These are phyloP conservation scores for Tricholaema leucomelas DNA, from an alignment of 2,113 vertebrate genomes.

Conservation along the genomic window DNA sequence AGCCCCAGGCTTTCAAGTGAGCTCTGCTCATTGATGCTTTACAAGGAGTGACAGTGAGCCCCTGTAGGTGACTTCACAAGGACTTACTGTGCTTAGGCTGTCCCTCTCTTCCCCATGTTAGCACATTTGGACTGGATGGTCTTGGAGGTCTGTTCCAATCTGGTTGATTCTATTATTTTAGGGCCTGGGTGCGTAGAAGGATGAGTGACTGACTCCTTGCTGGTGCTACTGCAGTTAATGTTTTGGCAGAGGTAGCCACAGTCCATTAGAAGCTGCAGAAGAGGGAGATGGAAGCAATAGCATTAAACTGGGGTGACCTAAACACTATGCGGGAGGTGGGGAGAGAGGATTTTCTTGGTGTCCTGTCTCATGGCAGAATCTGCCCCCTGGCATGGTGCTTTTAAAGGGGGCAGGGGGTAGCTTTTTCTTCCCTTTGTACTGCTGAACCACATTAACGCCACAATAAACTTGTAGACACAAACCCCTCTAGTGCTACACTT, in stretches of 20 bases:
- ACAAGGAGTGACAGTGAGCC: background rate
- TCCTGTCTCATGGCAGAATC: background rate
- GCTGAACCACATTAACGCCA: background rate
- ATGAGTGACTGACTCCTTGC: background rate
- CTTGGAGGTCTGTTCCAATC: too few relatives aligned
- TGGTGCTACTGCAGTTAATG: background rate
- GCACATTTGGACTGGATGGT: too few relatives aligned
- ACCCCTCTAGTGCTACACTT: background rate
- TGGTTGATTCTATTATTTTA: too few relatives aligned
- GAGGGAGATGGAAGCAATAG: background rate
- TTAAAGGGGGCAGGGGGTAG: too few relatives aligned
- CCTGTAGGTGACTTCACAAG: background rate
- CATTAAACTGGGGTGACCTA: background rate
- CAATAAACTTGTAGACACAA: background rate
- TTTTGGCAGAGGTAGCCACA: background rate
- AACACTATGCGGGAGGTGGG: background rate
- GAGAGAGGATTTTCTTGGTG: background rate
- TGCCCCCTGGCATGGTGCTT: background rate
- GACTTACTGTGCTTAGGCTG: background rate
- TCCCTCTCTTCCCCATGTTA: too few relatives aligned
- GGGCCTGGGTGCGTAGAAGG: background rate
- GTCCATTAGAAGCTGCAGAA: background rate
- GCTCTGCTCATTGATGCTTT: background rate
- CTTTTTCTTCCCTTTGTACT: background rate
- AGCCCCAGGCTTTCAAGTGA: background rate